Percentiles rank a stretch among this genome's conserved stretches.
Conservation (phyloP, 1,140 invertebrate species). For the Neotoxoptera formosana region DNA sequence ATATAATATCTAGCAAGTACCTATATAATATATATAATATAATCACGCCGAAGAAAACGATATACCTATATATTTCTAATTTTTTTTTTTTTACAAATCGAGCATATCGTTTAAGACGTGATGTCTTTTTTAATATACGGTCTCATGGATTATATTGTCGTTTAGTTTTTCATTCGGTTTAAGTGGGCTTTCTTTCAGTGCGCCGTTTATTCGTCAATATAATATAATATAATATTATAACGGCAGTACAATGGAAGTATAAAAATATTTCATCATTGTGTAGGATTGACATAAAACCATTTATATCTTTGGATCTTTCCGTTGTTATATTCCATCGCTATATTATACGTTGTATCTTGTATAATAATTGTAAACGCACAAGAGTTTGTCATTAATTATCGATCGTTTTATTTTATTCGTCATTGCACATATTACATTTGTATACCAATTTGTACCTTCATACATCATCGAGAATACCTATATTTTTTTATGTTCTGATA, state of each 20-base stretch:
- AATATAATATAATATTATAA: no score
- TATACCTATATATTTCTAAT: not conserved
- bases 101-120: slow-evolving; percentile 23
- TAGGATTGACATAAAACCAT: slow-evolving; percentile 33
- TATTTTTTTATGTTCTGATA: not conserved
- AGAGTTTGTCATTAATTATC: not conserved
- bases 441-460: not conserved
- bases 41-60: not conserved
- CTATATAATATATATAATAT: not conserved
- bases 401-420: not conserved
- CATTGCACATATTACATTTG: not conserved
- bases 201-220: slow-evolving; percentile 45
- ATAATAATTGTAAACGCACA: not conserved
- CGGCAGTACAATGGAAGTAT: slow-evolving; percentile 35
- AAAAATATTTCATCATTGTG: slow-evolving; percentile 43
- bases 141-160: not conserved
- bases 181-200: slow-evolving; percentile 32
- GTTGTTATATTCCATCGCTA: not conserved
- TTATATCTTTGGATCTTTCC: not conserved
- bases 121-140: slow-evolving; percentile 10
- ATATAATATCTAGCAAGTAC: not conserved
- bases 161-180: slow-evolving; percentile 29
- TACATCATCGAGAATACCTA: not conserved
- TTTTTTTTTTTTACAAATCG: slow-evolving; percentile 18
- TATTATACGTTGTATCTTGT: no score